Evolutionary conservation across 1,140 invertebrate genomes (phyloP).

Genomic region (Zaprionus ghesquierei): DNA sequence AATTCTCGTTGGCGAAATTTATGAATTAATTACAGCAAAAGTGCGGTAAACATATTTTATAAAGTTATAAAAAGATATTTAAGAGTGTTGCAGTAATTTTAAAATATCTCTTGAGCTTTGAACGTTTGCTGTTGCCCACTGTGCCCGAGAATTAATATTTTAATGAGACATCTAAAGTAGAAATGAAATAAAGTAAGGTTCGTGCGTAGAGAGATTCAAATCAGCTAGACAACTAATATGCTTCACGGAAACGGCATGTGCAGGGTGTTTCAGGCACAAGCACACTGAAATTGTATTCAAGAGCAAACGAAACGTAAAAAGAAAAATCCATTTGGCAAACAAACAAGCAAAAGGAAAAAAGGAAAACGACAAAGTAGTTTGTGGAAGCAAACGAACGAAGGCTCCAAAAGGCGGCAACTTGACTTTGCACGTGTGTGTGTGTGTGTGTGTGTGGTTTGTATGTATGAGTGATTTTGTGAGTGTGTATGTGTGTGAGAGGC

Average conservation of each 20-base stretch:
- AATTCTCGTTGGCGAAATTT: constrained; percentile 7
- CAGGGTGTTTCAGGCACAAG: constrained; percentile 10
- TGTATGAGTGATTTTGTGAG: neutral
- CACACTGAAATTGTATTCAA: constrained; percentile 37
- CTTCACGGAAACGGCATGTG: constrained; percentile 6
- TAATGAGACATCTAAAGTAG: too few species aligned
- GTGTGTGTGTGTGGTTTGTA: neutral
- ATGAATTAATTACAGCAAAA: neutral
- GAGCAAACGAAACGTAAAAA: constrained; percentile 36
- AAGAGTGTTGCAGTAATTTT: too few species aligned
- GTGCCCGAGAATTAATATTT: too few species aligned
- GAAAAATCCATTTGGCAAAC: constrained; percentile 63
- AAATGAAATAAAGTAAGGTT: neutral
- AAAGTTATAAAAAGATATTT: too few species aligned
- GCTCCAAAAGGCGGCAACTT: constrained; percentile 61
- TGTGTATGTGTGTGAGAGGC: neutral
- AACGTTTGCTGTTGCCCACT: too few species aligned
- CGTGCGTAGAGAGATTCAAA: neutral
- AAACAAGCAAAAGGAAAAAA: constrained; percentile 42
- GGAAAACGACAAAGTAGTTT: constrained; percentile 12
- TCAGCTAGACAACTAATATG: neutral
- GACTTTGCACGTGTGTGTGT: constrained; percentile 16
- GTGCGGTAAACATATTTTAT: too few species aligned
- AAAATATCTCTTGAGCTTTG: neutral
- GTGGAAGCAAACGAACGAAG: constrained; percentile 19